Evolutionary conservation across 2,113 vertebrate species (phyloP).

Genomic region (Falcunculus frontatus): DNA sequence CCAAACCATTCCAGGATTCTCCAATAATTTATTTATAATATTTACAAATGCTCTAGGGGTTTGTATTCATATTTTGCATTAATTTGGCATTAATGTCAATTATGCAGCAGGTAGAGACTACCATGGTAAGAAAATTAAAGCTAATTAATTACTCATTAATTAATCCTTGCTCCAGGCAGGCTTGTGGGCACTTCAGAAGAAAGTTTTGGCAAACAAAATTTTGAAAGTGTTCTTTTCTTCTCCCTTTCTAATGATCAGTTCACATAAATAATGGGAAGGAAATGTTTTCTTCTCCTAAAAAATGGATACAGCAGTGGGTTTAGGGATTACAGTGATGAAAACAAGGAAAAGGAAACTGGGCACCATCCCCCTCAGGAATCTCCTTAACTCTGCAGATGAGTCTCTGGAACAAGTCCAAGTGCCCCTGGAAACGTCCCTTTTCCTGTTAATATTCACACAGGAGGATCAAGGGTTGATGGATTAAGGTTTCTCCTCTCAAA

Average conservation of each 20-base stretch:
- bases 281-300: neutral
- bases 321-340: neutral
- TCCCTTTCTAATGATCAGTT: neutral
- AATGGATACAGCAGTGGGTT: rapidly evolving
- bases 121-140: neutral
- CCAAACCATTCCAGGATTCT: neutral
- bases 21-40: neutral
- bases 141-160: neutral
- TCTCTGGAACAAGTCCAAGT: neutral
- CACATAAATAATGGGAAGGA: neutral
- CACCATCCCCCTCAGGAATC: neutral
- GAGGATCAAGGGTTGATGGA: neutral
- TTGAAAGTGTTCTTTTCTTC: no score
- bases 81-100: neutral
- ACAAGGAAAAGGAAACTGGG: neutral
- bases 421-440: neutral
- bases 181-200: neutral
- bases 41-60: neutral
- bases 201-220: neutral
- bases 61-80: neutral
- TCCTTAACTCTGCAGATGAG: neutral
- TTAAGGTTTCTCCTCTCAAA: neutral
- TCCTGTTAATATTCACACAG: rapidly evolving
- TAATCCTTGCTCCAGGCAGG: neutral
- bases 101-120: neutral